A percentile compares a stretch with the other conserved stretches of the same genome.
Evolutionary conservation across 2,113 vertebrate genomes (phyloP).

Genomic region (Lichenostomus cassidix): DNA sequence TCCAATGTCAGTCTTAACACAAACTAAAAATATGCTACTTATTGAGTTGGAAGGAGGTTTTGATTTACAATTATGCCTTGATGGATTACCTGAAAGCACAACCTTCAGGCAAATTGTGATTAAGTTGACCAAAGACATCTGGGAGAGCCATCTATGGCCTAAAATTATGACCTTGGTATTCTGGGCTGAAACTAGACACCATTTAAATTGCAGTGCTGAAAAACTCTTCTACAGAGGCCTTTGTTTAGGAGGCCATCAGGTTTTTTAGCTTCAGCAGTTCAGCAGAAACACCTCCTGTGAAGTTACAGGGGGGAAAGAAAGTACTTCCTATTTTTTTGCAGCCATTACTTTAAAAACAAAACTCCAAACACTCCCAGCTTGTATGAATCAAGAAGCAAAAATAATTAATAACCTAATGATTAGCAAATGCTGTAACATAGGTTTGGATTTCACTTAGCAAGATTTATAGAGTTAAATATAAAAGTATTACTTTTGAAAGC

Average conservation of each 20-base stretch:
- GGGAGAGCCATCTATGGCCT: constrained; percentile 79
- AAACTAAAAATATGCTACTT: constrained; percentile 62
- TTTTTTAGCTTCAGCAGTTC: constrained; percentile 55
- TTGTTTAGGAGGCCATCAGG: constrained; percentile 74
- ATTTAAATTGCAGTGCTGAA: constrained; percentile 72
- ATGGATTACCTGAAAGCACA: constrained; percentile 90
- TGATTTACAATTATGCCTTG: constrained; percentile 84
- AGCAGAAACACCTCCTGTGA: constrained; percentile 59
- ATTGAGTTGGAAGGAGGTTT: constrained; percentile 68
- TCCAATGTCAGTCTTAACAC: constrained; percentile 63
- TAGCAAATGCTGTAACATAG: constrained; percentile 65
- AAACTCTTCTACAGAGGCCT: constrained; percentile 71
- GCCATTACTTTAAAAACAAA: constrained; percentile 38
- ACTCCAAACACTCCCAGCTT: constrained; percentile 25
- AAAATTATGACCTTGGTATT: constrained; percentile 86
- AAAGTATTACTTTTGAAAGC: constrained; percentile 61
- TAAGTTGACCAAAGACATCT: constrained; percentile 95
- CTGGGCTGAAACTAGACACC: constrained; percentile 86
- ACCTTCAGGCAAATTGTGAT: constrained; percentile 87
- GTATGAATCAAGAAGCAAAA: constrained; percentile 58
- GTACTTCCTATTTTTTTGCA: constrained; percentile 21
- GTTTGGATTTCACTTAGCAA: constrained; percentile 59
- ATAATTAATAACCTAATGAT: constrained; percentile 65
- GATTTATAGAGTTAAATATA: constrained; percentile 66
- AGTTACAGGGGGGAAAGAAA: background rate